Base-by-base conservation (phyloP, 1,140 invertebrate species). In the Leptinotarsa defecta region DNA sequence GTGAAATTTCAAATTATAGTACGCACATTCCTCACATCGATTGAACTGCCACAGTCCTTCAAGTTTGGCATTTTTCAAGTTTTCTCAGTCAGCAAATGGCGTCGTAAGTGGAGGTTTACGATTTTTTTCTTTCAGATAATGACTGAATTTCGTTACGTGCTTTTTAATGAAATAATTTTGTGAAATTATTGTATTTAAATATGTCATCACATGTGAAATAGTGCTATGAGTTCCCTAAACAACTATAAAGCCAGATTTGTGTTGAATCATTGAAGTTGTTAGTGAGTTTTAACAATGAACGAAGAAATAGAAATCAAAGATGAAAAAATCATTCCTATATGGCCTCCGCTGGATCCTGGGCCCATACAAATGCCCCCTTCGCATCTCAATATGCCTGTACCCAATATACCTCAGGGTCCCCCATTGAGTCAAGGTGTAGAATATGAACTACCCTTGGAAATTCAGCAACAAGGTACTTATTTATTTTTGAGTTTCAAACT, bases 371-470 rank as follows among this genome's bases (percentile, higher is more conserved):
- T 78, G n/a, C 82, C 76, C 43, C 81, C 80, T 75, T 75, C 73
- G 20, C 79, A 81, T 76, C 74, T 79, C 62, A 74, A 75, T 43
- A 80, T 84, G 69, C 76, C 80, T 17, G 74, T 82, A 68, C 82
- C 83, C 1, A 81, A 81, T 19, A 84, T 83, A 13, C 84, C 84
- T 68, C 84, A 84, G 74, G 84, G 84, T 22, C 74, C 79, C 17
- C 83, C 81, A 61, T 72, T 80, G 4, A 84, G 78, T 72, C 75
- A 78, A 24, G 75, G 75, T 48, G 68, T 72, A 13, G 85, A 86
- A 75, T 85, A 86, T 74, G 96, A 97, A 82, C 86, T 97, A 48
- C 94, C 94, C 63, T 88, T 91, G n/a, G 96, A 98, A 85, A 87
- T 98, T 24, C 87, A 96, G 5, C 93, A 95, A 82, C 94, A 96